These are phyloP conservation scores for Heterohyrax brucei DNA, from an alignment of 2,797 vertebrate species.

Conservation along the genomic window DNA sequence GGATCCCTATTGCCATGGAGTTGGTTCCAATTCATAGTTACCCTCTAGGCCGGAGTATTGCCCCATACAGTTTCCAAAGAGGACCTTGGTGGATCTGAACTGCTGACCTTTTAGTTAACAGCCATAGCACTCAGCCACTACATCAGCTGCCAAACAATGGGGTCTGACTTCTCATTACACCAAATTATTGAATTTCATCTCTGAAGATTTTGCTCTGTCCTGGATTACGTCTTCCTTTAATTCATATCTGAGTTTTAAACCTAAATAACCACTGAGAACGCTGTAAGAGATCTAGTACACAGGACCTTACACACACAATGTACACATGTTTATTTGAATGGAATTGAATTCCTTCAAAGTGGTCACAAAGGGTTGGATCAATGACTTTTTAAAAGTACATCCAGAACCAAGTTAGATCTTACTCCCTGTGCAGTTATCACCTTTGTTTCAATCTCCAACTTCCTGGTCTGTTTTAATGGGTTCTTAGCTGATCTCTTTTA, in stretches of 20 bases:
- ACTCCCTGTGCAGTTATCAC: rapidly evolving
- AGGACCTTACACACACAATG: neutral
- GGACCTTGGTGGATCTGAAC: no score
- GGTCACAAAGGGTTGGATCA: neutral
- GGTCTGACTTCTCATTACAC: no score
- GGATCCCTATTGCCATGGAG: no score
- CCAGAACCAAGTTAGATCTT: neutral
- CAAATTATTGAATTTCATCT: neutral
- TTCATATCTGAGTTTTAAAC: no score
- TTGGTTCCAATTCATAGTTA: no score
- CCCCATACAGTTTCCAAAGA: no score
- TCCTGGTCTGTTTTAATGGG: rapidly evolving
- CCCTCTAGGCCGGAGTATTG: no score
- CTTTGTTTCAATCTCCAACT: no score
- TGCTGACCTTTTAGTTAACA: no score
- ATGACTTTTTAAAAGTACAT: neutral
- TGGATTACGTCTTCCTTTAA: rapidly evolving
- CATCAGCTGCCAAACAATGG: no score
- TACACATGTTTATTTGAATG: rapidly evolving
- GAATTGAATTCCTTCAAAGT: neutral
- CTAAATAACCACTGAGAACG: neutral
- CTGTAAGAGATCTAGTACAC: rapidly evolving
- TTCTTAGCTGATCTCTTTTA: no score
- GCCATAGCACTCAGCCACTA: no score
- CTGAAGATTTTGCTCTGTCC: neutral